These are phyloP conservation scores for Falco rusticolus DNA, from an alignment of 2,797 vertebrate genomes.

Conservation along the genomic window DNA sequence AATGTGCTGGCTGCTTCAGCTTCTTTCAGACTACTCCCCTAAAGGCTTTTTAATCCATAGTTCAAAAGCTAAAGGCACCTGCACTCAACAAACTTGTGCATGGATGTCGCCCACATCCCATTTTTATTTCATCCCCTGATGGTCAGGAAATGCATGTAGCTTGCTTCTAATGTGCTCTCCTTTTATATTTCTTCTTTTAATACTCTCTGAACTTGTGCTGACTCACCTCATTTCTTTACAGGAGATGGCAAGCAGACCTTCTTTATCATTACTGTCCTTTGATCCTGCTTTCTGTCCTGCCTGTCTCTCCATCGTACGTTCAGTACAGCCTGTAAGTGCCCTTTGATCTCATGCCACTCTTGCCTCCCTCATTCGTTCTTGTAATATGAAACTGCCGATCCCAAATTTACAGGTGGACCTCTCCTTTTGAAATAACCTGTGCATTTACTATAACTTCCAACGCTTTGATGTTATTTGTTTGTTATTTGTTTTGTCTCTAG, in stretches of 20 bases:
- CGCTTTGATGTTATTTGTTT: not conserved
- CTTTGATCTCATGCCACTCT: constrained; percentile 48
- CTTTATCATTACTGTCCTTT: constrained; percentile 48
- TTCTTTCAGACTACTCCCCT: not conserved
- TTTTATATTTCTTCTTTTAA: constrained; percentile 33
- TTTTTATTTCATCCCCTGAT: constrained; percentile 5
- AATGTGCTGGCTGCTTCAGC: not conserved
- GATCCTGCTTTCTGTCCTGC: constrained; percentile 22
- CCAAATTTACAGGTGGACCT: not conserved
- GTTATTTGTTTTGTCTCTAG: not conserved
- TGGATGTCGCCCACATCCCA: not conserved
- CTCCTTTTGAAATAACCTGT: not conserved
- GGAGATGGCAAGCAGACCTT: constrained; percentile 3
- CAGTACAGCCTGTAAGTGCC: constrained; percentile 4
- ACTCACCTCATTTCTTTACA: constrained; percentile 13
- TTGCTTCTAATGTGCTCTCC: constrained; percentile 9
- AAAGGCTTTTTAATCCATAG: constrained; percentile 11
- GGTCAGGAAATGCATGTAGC: constrained; percentile 23
- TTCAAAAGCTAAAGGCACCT: not conserved
- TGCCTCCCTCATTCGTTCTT: not conserved
- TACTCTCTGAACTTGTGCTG: constrained; percentile 46
- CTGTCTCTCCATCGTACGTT: not conserved
- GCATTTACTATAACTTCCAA: not conserved
- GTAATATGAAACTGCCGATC: not conserved
- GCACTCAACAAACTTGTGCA: not conserved